Evolutionary conservation across 2,797 vertebrate species (phyloP), one percentile per base, ranked within the genome.

Genomic region (Lacerta agilis): DNA sequence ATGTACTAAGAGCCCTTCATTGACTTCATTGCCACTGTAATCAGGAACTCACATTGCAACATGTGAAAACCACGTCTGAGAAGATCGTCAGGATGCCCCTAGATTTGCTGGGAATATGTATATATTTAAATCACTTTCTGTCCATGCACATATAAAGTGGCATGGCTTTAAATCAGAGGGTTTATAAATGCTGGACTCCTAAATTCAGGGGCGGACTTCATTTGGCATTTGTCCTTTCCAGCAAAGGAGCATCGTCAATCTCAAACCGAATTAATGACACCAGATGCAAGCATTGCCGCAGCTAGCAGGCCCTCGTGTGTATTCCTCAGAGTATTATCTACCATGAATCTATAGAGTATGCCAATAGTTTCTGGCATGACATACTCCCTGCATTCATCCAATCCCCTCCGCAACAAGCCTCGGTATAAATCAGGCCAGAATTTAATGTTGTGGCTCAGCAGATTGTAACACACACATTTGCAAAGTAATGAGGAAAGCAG

Each of bases 401-500:
- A 1, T 41, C 41, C 71, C 20, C 9, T 3, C n/a, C 3, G 5
- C 61, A 75, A 87, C 66, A 82, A 69, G 82, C 10, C 87, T 23
- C 88, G 81, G 38, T 29, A 38, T 27, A 84, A 93, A 91, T 87
- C 6, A 33, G 90, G 90, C 87, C 55, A 89, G 91, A 92, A 80
- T 85, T 87, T 87, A 71, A 67, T 45, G 25, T 11, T 18, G 8
- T 33, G 43, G 3, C 67, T 87, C 84, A 8, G 38, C 78, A 72
- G 61, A 55, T 5, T 88, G 75, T 78, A 92, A 72, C 88, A 75
- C 69, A 0, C 0, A 85, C 86, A 89, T 15, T 67, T 82, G 17
- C 58, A 82, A 27, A 38, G 8, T 0, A 61, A 88, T 73, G 80
- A 83, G 71, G 66, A 23, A 55, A 87, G 86, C 27, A 1, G 49